Conservation (phyloP, 2,888 invertebrate genomes). For the Oxystoma pomonae region DNA sequence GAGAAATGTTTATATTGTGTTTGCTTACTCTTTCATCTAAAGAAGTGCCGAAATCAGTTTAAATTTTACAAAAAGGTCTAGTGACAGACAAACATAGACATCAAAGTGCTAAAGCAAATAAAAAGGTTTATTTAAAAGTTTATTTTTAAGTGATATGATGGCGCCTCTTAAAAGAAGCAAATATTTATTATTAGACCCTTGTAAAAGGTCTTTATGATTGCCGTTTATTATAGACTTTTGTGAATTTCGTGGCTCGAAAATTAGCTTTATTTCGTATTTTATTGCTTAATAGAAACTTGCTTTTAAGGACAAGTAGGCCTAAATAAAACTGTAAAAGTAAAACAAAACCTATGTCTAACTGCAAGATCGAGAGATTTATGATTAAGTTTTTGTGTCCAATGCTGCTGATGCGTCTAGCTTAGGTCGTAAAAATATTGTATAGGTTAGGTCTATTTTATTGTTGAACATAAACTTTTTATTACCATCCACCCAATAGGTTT, state of each 20-base stretch:
- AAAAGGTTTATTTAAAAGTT: background rate
- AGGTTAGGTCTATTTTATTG: background rate
- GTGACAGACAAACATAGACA: background rate
- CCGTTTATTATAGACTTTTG: background rate
- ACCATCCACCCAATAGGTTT: background rate
- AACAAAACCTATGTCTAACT: background rate
- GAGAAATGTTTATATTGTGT: background rate
- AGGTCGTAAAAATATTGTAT: background rate
- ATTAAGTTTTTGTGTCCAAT: background rate
- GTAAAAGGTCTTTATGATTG: too few relatives aligned
- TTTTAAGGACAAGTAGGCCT: background rate
- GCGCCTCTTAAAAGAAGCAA: background rate
- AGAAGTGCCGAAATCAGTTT: background rate
- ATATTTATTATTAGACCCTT: background rate
- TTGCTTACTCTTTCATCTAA: background rate
- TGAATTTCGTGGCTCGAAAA: background rate
- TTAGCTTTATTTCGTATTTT: background rate
- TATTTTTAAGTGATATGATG: background rate
- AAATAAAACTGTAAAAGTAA: background rate
- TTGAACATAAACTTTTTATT: background rate
- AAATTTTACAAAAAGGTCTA: background rate
- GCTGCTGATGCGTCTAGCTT: background rate
- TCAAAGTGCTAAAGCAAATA: background rate
- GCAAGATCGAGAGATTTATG: background rate
- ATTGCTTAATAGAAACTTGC: background rate